Conservation (phyloP, 2,888 invertebrate species). For the Philaethria dido region DNA sequence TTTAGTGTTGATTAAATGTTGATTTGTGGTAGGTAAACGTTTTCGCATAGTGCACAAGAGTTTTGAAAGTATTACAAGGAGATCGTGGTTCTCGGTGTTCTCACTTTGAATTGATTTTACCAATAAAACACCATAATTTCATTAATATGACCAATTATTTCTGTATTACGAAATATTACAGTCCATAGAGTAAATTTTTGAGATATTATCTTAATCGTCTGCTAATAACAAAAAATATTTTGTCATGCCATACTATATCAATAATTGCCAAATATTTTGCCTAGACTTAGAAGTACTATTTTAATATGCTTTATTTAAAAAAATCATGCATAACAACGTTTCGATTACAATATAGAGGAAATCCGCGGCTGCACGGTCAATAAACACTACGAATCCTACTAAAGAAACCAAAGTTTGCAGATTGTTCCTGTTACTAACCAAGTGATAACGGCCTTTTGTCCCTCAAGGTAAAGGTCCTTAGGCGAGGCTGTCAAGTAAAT, state of each 20-base stretch:
- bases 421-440: slow-evolving; percentile 13
- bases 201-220: neutral
- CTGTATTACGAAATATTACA: neutral
- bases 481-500: slow-evolving; percentile 19
- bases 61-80: slow-evolving; percentile 83
- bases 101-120: slow-evolving; percentile 54
- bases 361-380: slow-evolving; percentile 16
- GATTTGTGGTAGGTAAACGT: slow-evolving; percentile 70
- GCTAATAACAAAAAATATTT: neutral
- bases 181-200: neutral
- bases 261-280: neutral
- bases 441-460: slow-evolving; percentile 23
- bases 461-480: slow-evolving; percentile 35
- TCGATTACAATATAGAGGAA: slow-evolving; percentile 25
- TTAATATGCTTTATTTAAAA: neutral
- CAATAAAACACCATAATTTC: slow-evolving; percentile 32
- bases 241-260: no score
- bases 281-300: neutral
- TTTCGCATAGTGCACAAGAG: slow-evolving; percentile 75
- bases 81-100: slow-evolving; percentile 68
- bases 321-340: slow-evolving; percentile 14
- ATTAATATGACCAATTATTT: neutral
- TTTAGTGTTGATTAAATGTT: slow-evolving; percentile 60
- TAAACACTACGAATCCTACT: slow-evolving; percentile 21
- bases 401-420: slow-evolving; percentile 4